Percentiles rank a stretch among this genome's conserved stretches.
Conservation (phyloP, 2,888 invertebrate genomes). For the Lasius platythorax region DNA sequence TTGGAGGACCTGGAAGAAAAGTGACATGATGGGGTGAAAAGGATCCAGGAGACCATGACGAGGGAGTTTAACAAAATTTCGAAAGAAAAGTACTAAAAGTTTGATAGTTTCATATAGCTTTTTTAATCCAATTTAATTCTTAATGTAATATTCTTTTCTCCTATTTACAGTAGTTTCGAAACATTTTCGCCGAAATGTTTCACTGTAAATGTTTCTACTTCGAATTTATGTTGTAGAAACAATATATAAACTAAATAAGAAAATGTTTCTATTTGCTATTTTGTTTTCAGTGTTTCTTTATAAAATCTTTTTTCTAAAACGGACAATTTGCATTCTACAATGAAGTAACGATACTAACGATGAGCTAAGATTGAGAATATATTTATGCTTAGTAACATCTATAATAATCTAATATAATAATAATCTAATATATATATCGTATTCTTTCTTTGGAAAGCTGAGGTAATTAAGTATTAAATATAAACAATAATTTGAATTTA, state of each 20-base stretch:
- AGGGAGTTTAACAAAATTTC: background rate
- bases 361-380: background rate
- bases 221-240: background rate
- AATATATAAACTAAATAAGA: background rate
- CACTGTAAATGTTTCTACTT: background rate
- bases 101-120: background rate
- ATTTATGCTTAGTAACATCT: background rate
- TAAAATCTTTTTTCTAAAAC: background rate
- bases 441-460: background rate
- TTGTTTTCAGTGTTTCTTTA: background rate
- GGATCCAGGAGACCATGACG: background rate
- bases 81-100: background rate
- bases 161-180: background rate
- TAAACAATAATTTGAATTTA: constrained; percentile 16
- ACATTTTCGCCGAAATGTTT: background rate
- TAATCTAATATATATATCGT: background rate
- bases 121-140: background rate
- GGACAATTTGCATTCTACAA: background rate
- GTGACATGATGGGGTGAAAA: background rate
- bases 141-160: background rate
- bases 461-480: constrained; percentile 19
- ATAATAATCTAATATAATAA: background rate
- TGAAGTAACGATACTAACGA: background rate
- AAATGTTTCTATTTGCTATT: background rate
- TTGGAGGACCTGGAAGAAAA: background rate